Evolutionary conservation across 2,113 vertebrate species (phyloP).

Genomic region (Lonchura striata): DNA sequence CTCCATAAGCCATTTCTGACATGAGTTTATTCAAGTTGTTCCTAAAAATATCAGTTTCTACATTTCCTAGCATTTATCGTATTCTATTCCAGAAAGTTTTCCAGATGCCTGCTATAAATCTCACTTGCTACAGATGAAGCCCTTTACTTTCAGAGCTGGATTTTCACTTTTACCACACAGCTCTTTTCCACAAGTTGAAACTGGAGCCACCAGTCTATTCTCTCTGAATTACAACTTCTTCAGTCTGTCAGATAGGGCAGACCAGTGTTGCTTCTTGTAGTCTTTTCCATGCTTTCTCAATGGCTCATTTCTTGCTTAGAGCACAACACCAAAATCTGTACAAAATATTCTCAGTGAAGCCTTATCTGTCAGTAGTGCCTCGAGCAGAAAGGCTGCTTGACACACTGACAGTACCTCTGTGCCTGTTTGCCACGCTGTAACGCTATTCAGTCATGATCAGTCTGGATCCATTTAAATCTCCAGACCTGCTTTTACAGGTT

Average conservation of each 20-base stretch:
- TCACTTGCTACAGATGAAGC: not conserved
- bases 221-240: not conserved
- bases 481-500: not conserved
- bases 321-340: not conserved
- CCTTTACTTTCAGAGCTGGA: not conserved
- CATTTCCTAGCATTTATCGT: not conserved
- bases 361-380: not conserved
- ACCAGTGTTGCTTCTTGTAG: not conserved
- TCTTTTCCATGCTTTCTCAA: not conserved
- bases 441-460: accelerated
- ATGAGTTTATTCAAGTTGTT: not conserved
- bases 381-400: not conserved
- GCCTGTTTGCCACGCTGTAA: not conserved
- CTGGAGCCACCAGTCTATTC: not conserved
- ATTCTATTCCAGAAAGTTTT: not conserved
- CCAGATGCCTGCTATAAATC: not conserved
- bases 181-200: not conserved
- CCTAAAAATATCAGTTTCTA: not conserved
- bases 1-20: not conserved
- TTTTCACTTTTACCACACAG: not conserved
- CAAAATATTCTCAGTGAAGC: not conserved
- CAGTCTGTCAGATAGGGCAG: not conserved
- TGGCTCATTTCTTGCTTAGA: not conserved
- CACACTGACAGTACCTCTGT: not conserved
- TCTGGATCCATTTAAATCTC: not conserved